These are phyloP conservation scores for Drosophila birchii DNA, from an alignment of 2,888 invertebrate species.

Conservation along the genomic window DNA sequence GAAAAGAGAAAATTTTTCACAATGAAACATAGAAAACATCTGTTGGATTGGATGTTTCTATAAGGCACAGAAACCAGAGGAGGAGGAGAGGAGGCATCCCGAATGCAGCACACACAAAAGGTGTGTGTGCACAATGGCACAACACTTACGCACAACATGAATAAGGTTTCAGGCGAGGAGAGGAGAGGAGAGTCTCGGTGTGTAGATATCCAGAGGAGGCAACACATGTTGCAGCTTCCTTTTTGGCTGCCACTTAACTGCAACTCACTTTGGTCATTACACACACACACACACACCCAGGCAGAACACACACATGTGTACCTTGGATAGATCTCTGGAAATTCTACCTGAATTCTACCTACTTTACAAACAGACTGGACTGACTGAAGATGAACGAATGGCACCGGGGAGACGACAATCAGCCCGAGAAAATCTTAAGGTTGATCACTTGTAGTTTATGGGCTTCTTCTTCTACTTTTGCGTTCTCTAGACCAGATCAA, in stretches of 20 bases:
- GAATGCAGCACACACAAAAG: constrained; percentile 56
- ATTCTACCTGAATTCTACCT: constrained; percentile 75
- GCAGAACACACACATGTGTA: background rate
- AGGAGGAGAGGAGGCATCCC: constrained; percentile 8
- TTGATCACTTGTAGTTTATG: constrained; percentile 82
- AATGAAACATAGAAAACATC: constrained; percentile 59
- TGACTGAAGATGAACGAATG: constrained; percentile 41
- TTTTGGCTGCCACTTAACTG: constrained; percentile 79
- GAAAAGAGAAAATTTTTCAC: constrained; percentile 55
- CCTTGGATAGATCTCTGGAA: constrained; percentile 12
- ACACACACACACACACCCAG: constrained; percentile 11
- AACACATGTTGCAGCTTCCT: constrained; percentile 79
- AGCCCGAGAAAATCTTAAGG: constrained; percentile 74
- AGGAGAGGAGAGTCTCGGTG: constrained; percentile 13
- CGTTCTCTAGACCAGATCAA: constrained; percentile 30
- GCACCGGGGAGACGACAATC: constrained; percentile 57
- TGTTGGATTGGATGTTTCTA: constrained; percentile 49
- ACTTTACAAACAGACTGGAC: constrained; percentile 46
- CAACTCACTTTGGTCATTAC: constrained; percentile 74
- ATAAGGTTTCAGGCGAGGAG: background rate
- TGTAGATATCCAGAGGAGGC: constrained; percentile 25
- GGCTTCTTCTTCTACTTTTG: constrained; percentile 59
- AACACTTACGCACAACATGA: constrained; percentile 67
- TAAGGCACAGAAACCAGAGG: constrained; percentile 17
- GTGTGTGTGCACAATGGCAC: constrained; percentile 71